A percentile compares a stretch with the other conserved stretches of the same genome.
Evolutionary conservation across 1,140 invertebrate genomes (phyloP).

Genomic region (Drosophila teissieri): DNA sequence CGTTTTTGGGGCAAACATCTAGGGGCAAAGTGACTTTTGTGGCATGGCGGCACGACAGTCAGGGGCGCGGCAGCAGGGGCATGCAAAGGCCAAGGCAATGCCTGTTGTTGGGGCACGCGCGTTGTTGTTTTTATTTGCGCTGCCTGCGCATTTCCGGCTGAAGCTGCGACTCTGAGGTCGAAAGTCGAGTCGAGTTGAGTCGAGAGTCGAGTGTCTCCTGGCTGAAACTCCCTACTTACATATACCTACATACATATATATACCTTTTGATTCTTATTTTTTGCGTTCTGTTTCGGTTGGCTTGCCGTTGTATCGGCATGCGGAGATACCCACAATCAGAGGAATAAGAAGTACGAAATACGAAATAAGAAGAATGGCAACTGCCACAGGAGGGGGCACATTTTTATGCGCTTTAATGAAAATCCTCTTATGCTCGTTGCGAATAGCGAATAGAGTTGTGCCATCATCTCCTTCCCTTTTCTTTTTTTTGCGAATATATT

Average conservation of each 20-base stretch:
- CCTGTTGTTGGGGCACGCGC: conserved; percentile 62
- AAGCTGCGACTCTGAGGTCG: conserved; percentile 21
- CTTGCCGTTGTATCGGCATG: conserved; percentile 52
- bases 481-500: neutral
- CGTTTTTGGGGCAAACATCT: conserved; percentile 49
- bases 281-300: neutral
- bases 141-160: conserved; percentile 68
- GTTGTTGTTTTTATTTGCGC: conserved; percentile 17
- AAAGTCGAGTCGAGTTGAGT: conserved; percentile 17
- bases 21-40: neutral
- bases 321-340: conserved; percentile 52
- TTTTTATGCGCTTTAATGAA: conserved; percentile 80
- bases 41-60: neutral
- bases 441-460: conserved; percentile 44
- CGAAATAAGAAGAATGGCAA: conserved; percentile 43
- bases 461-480: neutral
- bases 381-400: conserved; percentile 40
- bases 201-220: conserved; percentile 13
- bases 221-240: neutral
- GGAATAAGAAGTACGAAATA: conserved; percentile 40
- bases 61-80: neutral
- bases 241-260: conserved; percentile 2
- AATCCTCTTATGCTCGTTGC: conserved; percentile 72
- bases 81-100: conserved; percentile 45
- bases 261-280: neutral